Evolutionary conservation across 2,113 vertebrate species (phyloP), one percentile per base, ranked within the genome.

Genomic region (Lagopus leucura): DNA sequence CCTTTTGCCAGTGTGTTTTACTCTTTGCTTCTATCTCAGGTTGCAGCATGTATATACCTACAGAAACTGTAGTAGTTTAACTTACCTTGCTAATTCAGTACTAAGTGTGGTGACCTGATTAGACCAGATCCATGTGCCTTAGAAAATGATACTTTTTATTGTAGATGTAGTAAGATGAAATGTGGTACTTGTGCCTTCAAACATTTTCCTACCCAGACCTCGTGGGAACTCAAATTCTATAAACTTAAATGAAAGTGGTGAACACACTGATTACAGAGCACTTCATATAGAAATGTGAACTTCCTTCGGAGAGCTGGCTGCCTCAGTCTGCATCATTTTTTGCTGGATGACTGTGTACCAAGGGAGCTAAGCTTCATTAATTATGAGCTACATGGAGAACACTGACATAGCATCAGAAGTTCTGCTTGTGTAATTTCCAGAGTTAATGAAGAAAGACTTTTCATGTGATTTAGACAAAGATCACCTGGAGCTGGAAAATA

Each of bases 121-220:
- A 40, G 60, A 58, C 52, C 43, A 52, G 65, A 81, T 38, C 34
- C 64, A 74, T 1, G 45, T 94, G 95, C 90, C 95, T 94, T 94
- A 61, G 50, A 70, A 40, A 55, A 25, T 64, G 58, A 54, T 88
- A 1, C 21, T 78, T 86, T 88, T 60, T 21, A 22, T n/a, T 76
- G 10, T 34, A 6, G 10, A 0, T 40, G 1, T 30, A 21, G 61
- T 1, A 89, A 67, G 61, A 73, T 70, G 43, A 73, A 90, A 34
- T 7, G 8, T 6, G 25, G 54, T 71, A 67, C 45, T 57, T 6
- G 21, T 95, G 95, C 92, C 89, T 94, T 96, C 40, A 55, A 89
- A 45, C 58, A 1, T 77, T 54, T n/a, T 60, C 36, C 71, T 74
- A 19, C 22, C n/a, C 76, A 57, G 67, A 28, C 27, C 50, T 50